These are phyloP conservation scores for Champsocephalus esox DNA, from an alignment of 2,797 vertebrate species.

Conservation along the genomic window DNA sequence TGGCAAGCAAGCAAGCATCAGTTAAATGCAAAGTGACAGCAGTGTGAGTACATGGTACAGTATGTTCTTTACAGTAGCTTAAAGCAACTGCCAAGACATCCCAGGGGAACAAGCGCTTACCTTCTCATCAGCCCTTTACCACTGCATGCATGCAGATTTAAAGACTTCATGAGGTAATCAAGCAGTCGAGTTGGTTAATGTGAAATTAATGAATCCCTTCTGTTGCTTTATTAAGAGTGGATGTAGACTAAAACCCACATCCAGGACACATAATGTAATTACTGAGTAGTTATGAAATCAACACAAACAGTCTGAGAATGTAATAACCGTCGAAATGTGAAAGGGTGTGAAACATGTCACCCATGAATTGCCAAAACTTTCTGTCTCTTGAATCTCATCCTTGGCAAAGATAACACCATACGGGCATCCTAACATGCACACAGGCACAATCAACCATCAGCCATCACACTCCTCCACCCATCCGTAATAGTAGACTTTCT, in stretches of 20 bases:
- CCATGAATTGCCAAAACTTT: slow-evolving; percentile 17
- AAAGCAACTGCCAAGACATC: slow-evolving; percentile 46
- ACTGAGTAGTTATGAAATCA: slow-evolving; percentile 27
- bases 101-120: slow-evolving; percentile 35
- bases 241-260: not conserved
- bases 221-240: not conserved
- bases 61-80: slow-evolving; percentile 61
- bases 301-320: slow-evolving; percentile 18
- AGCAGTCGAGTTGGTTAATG: slow-evolving; percentile 8
- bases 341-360: slow-evolving; percentile 33
- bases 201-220: slow-evolving; percentile 4
- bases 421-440: slow-evolving; percentile 20
- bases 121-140: slow-evolving; percentile 46
- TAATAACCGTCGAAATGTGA: slow-evolving; percentile 18
- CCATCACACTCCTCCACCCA: slow-evolving; percentile 56
- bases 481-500: slow-evolving; percentile 69
- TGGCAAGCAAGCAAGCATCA: slow-evolving; percentile 22
- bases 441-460: slow-evolving; percentile 22
- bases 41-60: slow-evolving; percentile 46
- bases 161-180: slow-evolving; percentile 29
- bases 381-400: slow-evolving; percentile 21
- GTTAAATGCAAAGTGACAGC: slow-evolving; percentile 59
- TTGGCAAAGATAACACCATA: slow-evolving; percentile 19
- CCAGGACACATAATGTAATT: slow-evolving; percentile 8
- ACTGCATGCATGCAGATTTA: slow-evolving; percentile 17